A percentile compares a stretch with the other conserved stretches of the same genome.
phyloP scores from a whole-genome alignment of 30 jellyfish, hydroid and myxozoan species.

The Mastigias papua region DNA sequence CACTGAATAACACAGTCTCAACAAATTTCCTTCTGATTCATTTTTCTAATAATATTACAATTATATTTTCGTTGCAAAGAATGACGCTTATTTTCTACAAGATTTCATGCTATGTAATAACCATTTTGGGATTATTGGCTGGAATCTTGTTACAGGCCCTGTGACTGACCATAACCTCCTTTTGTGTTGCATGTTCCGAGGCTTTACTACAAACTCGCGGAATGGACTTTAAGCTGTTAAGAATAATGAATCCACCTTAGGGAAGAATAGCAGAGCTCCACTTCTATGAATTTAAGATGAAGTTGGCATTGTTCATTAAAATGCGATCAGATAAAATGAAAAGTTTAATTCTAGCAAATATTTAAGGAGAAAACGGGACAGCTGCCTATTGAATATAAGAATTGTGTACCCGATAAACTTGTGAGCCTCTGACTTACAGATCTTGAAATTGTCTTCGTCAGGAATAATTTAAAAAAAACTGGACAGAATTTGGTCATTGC shows the following conservation, averaged over 20 bases:
- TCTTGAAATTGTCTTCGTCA: too few species aligned
- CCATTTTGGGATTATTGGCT: conserved; percentile 2
- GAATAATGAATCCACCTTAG: not conserved
- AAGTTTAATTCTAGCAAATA: not conserved
- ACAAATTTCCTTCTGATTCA: not conserved
- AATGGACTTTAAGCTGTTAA: not conserved
- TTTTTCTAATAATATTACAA: conserved; percentile 6
- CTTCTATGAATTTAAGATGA: not conserved
- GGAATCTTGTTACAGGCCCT: not conserved
- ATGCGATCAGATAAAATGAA: not conserved
- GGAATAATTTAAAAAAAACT: too few species aligned
- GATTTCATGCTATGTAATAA: not conserved
- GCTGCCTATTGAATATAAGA: not conserved
- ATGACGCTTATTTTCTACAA: not conserved
- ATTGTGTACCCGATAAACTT: not conserved
- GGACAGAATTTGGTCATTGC: too few species aligned
- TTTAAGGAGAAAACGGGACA: not conserved
- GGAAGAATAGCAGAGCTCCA: not conserved
- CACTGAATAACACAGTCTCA: not conserved
- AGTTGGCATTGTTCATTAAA: not conserved
- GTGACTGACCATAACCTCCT: not conserved
- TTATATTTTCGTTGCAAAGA: not conserved
- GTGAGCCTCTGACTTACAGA: not conserved
- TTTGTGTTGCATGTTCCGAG: not conserved
- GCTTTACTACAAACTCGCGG: not conserved